Evolutionary conservation across 1,140 invertebrate species (phyloP).

Genomic region (Diprion similis): DNA sequence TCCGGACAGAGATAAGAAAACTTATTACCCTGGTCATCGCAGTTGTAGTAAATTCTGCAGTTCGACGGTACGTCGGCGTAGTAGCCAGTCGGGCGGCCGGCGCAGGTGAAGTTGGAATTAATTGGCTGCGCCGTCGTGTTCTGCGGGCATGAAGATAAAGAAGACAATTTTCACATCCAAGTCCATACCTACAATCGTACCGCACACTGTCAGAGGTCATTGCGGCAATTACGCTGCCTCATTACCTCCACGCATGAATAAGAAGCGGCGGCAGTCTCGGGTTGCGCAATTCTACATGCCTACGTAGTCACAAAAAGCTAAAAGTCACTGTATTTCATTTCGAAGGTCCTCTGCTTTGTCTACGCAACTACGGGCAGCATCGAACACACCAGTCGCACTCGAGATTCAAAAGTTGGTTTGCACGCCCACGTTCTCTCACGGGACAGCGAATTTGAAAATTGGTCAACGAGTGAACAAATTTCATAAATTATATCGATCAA

Average conservation of each 20-base stretch:
- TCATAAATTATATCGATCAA: too few species aligned
- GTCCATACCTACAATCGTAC: not conserved
- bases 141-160: constrained; percentile 20
- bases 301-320: not conserved
- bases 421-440: too few species aligned
- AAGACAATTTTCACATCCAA: not conserved
- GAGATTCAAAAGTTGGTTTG: too few species aligned
- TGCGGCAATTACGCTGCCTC: constrained; percentile 4
- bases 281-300: too few species aligned
- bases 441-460: too few species aligned
- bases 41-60: constrained; percentile 62
- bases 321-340: not conserved
- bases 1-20: constrained; percentile 62
- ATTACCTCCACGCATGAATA: not conserved
- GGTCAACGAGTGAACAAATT: too few species aligned
- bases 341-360: not conserved
- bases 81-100: constrained; percentile 54
- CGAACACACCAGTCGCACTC: too few species aligned
- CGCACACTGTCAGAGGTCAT: not conserved
- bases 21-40: constrained; percentile 59
- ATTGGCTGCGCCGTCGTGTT: constrained; percentile 33
- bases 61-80: constrained; percentile 60
- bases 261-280: not conserved
- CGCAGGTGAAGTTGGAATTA: constrained; percentile 50
- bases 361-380: too few species aligned